Base-by-base conservation (phyloP, 2,113 vertebrate genomes). In the Bolborhynchus lineola region DNA sequence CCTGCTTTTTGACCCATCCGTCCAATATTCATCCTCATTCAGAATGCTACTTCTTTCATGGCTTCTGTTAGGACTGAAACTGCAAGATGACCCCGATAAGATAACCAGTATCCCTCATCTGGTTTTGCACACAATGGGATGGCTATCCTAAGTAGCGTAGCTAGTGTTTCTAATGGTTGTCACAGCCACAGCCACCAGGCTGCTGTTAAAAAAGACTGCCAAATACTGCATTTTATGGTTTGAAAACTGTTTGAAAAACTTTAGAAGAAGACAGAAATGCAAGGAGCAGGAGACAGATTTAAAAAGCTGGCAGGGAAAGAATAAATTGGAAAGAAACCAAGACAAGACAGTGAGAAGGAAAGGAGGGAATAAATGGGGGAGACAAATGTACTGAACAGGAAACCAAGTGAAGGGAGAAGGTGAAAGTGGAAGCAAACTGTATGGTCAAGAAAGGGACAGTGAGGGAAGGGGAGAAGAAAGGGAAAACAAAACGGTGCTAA, bases 261-360 rank as follows among this genome's bases (percentile, higher is more conserved):
- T 70, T 57, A 41, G 82, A 81, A 94, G 75, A 77, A 15, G 26
- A 75, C 15, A 84, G 53, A 74, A 92, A 78, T 57, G 35, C 42
- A 52, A 83, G 44, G 72, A 80, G 68, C 44, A 78, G 60, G 69
- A 71, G 77, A 87, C 29, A 64, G 64, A 67, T 89, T 79, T 68
- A 64, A 62, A 84, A 84, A 95, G 77, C 77, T 89, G 86, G 9
- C 44, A 89, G 37, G 33, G 57, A 93, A 68, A 55, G 59, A 42
- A 46, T 64, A 69, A 64, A 21, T 11, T 91, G 86, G 93, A 91
- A 95, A 78, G 57, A 76, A 95, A 89, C 39, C 74, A 93, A 71
- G 69, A 78, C 11, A 71, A 82, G 65, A 82, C 1, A 3, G 52
- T 76, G 65, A 91, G n/a, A 91, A 92, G 46, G n/a, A 92, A 95